Percentiles rank a stretch among this genome's conserved stretches.
phyloP scores from a whole-genome alignment of 2,113 vertebrate genomes.

The Circaetus cinerascens region DNA sequence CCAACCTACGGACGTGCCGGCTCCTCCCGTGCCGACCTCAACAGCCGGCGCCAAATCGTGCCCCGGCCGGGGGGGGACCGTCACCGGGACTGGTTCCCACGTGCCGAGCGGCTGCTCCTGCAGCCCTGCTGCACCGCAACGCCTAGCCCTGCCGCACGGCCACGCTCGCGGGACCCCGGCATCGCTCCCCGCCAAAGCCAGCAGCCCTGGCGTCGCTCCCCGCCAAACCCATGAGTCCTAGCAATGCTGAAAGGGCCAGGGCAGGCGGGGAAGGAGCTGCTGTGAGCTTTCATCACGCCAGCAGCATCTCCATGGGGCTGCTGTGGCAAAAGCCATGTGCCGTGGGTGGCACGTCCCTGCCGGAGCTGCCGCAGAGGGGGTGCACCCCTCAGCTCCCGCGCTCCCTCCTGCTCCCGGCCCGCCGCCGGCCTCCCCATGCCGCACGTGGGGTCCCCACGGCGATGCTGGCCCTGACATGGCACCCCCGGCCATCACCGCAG shows the following conservation, averaged over 20 bases:
- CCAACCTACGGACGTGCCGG: neutral
- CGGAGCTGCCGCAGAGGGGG: neutral
- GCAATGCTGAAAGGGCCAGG: rapidly evolving
- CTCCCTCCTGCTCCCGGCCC: neutral
- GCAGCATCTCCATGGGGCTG: neutral
- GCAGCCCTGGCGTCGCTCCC: no score
- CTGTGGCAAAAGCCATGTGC: rapidly evolving
- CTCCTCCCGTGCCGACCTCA: rapidly evolving
- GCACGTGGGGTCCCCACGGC: rapidly evolving
- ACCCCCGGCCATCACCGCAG: rapidly evolving
- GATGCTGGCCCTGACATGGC: rapidly evolving
- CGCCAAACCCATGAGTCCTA: neutral
- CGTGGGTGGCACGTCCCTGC: rapidly evolving
- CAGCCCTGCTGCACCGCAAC: rapidly evolving
- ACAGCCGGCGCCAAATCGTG: rapidly evolving
- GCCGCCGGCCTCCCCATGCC: rapidly evolving
- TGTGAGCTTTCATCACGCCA: neutral
- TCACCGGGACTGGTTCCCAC: neutral
- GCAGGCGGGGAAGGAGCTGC: neutral
- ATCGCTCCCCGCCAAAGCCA: neutral
- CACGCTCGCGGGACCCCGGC: rapidly evolving
- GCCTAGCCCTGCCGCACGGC: rapidly evolving
- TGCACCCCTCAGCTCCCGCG: rapidly evolving
- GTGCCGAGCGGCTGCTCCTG: rapidly evolving
- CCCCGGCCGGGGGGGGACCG: rapidly evolving